Evolutionary conservation across 2,797 vertebrate species (phyloP).

Genomic region (Melanotaenia boesemani): DNA sequence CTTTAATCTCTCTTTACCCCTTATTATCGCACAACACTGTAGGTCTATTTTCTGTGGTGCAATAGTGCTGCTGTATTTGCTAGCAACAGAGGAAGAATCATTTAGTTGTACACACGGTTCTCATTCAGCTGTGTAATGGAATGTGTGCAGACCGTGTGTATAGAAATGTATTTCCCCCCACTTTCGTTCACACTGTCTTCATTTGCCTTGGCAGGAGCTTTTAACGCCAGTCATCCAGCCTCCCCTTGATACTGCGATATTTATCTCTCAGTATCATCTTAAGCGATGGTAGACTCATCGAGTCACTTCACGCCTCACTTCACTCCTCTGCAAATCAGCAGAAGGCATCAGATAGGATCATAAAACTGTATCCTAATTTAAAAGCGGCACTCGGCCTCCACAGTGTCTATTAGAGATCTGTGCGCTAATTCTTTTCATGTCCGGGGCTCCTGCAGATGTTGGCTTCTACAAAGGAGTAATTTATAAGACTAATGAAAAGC

Average conservation of each 20-base stretch:
- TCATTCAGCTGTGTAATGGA: constrained; percentile 85
- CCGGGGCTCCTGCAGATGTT: constrained; percentile 80
- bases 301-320: constrained; percentile 81
- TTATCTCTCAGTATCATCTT: constrained; percentile 84
- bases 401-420: constrained; percentile 83
- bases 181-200: constrained; percentile 74
- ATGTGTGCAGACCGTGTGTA: constrained; percentile 75
- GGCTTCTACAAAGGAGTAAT: constrained; percentile 86
- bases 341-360: constrained; percentile 84
- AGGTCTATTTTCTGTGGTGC: constrained; percentile 76
- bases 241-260: constrained; percentile 82
- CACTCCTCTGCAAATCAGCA: constrained; percentile 78
- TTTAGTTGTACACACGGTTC: constrained; percentile 80
- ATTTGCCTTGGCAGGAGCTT: constrained; percentile 79
- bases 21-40: constrained; percentile 81
- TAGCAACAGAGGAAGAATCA: constrained; percentile 73
- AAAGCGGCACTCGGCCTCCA: constrained; percentile 78
- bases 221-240: constrained; percentile 83
- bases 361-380: constrained; percentile 86
- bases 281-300: constrained; percentile 82
- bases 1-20: constrained; percentile 79
- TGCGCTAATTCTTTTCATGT: constrained; percentile 88
- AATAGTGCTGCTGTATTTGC: constrained; percentile 72
- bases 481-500: constrained; percentile 88
- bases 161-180: constrained; percentile 72